These are phyloP conservation scores for Parauchenoglanis punctatus DNA, from an alignment of 2,797 vertebrate species.

Conservation along the genomic window DNA sequence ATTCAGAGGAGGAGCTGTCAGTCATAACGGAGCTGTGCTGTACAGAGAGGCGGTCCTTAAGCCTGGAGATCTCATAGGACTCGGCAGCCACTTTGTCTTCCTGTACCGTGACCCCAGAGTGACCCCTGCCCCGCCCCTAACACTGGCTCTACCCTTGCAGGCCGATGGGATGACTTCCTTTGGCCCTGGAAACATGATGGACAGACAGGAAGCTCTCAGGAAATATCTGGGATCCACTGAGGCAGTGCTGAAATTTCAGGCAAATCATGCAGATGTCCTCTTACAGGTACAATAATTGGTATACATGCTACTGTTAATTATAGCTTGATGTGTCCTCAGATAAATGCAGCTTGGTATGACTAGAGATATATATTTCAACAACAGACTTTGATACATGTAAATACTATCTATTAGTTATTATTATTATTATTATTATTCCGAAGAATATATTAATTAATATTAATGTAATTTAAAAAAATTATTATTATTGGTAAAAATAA, in stretches of 20 bases:
- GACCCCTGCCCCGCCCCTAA: slow-evolving; percentile 73
- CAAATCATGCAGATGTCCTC: slow-evolving; percentile 75
- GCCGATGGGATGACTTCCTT: slow-evolving; percentile 73
- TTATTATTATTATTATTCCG: neutral
- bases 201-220: slow-evolving; percentile 85
- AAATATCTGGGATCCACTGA: slow-evolving; percentile 85
- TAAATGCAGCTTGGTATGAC: neutral
- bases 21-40: slow-evolving; percentile 85
- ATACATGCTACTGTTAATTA: neutral
- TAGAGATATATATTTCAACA: neutral
- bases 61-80: slow-evolving; percentile 87
- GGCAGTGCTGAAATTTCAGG: slow-evolving; percentile 83
- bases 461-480: neutral
- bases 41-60: slow-evolving; percentile 84
- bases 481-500: neutral
- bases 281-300: slow-evolving; percentile 72
- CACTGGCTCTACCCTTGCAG: slow-evolving; percentile 80
- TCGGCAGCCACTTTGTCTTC: slow-evolving; percentile 89
- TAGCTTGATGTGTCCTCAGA: neutral
- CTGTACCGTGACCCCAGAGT: slow-evolving; percentile 90
- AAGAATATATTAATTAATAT: neutral
- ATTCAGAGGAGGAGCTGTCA: slow-evolving; percentile 85
- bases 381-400: neutral
- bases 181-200: slow-evolving; percentile 82
- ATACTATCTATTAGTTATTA: neutral